Evolutionary conservation across 92 coral and sea anemone species (phyloP).

Genomic region (Phymanthus crucifer): DNA sequence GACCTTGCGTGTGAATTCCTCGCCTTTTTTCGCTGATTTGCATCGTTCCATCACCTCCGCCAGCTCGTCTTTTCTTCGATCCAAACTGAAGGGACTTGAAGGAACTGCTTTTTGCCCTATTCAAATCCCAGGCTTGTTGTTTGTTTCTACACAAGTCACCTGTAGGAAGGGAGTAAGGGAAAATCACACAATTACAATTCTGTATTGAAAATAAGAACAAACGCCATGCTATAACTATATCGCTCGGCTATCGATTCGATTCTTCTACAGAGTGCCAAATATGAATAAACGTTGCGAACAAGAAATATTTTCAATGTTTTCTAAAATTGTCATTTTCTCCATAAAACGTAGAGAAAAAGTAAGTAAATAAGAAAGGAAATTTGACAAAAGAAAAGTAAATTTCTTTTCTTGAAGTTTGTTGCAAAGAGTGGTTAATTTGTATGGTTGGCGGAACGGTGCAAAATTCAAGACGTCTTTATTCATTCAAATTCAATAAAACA

Average conservation of each 20-base stretch:
- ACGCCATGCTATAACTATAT: neutral
- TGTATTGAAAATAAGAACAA: neutral
- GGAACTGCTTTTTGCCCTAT: neutral
- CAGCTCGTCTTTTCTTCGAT: slow-evolving; percentile 23
- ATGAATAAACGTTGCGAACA: neutral
- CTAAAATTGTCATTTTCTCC: neutral
- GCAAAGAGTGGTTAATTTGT: too few species aligned
- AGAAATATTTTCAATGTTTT: neutral
- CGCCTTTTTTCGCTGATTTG: slow-evolving; percentile 26
- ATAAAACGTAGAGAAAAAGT: neutral
- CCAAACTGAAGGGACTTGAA: slow-evolving; percentile 16
- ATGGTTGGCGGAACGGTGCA: too few species aligned
- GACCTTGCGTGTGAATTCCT: slow-evolving; percentile 23
- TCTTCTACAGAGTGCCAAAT: neutral
- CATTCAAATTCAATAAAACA: too few species aligned
- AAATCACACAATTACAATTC: neutral
- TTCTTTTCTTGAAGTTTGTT: too few species aligned
- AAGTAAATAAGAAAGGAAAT: neutral
- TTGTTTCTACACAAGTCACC: slow-evolving; percentile 20
- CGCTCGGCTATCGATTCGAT: neutral
- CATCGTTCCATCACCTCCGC: slow-evolving; percentile 33
- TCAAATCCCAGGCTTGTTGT: slow-evolving; percentile 15
- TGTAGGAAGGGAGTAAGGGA: neutral
- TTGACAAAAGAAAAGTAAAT: too few species aligned
- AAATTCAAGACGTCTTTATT: too few species aligned